phyloP scores from a whole-genome alignment of 2,113 vertebrate genomes.

The Gallinago undulata region DNA sequence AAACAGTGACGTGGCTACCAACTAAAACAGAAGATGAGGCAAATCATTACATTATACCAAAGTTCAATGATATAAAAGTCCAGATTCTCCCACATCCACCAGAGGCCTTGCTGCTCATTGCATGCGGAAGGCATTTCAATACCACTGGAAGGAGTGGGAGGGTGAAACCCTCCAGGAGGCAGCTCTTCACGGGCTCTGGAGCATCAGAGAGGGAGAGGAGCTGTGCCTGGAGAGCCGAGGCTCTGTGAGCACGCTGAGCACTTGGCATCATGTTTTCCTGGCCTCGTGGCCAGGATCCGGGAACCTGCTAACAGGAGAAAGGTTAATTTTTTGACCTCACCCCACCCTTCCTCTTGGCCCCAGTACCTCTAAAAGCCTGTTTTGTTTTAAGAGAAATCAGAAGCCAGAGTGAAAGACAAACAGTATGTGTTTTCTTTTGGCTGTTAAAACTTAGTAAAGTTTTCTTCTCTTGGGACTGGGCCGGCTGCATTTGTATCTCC shows the following conservation, averaged over 20 bases:
- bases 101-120: fast-evolving
- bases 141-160: neutral
- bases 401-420: neutral
- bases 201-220: neutral
- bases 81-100: neutral
- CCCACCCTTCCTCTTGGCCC: slow-evolving; percentile 19
- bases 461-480: neutral
- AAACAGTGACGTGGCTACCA: neutral
- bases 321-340: neutral
- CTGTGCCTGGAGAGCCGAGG: neutral
- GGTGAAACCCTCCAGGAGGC: neutral
- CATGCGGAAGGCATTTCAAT: neutral
- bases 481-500: neutral
- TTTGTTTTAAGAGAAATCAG: slow-evolving; percentile 21
- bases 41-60: neutral
- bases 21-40: neutral
- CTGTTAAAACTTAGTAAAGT: neutral
- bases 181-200: fast-evolving
- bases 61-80: neutral
- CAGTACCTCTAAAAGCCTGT: neutral
- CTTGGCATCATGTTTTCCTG: neutral
- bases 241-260: neutral
- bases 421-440: neutral
- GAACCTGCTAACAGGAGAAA: neutral
- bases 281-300: neutral